Evolutionary conservation across 2,797 vertebrate genomes (phyloP), one percentile per base, ranked within the genome.

Genomic region (Pangasius macronema): DNA sequence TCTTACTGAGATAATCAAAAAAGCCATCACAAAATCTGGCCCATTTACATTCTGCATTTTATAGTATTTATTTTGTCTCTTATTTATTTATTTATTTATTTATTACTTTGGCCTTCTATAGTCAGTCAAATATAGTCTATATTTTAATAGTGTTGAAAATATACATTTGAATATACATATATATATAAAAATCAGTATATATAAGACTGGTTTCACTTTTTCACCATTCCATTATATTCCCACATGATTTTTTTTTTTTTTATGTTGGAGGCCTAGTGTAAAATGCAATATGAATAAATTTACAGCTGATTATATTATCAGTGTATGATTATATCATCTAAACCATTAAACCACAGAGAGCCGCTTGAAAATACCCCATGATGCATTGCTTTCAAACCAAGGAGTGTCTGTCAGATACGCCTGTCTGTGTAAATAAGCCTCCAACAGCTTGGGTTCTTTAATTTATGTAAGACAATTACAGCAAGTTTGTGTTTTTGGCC

Each of bases 21-120:
- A 61, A n/a, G 24, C 61, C n/a, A 61, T 59, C 72, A 83, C 72
- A 61, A 82, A 86, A 89, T 73, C 70, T 87, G 90, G 85, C 89
- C 88, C 90, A 65, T 63, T 82, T 76, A 89, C 87, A 81, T 79
- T 88, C 83, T 87, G 59, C 85, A 88, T 85, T 88, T 90, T 75
- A 86, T 90, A 89, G 81, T 93, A 91, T 92, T 91, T 93, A 90
- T 89, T 89, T 67, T 90, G 84, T 91, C 88, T 92, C 87, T 90
- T 87, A 91, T 88, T 92, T 92, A 89, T 87, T 91, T 93, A 93
- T 93, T 92, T 93, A 91, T 92, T 92, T 93, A 91, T 92, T 92
- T 93, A 93, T 93, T 93, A 75, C 85, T 86, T 89, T 91, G 92
- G 90, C 93, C 91, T 91, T 88, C 87, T 89, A 81, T 89, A 90